Base-by-base conservation (phyloP, 2,113 vertebrate genomes). In the Pungitius pungitius region DNA sequence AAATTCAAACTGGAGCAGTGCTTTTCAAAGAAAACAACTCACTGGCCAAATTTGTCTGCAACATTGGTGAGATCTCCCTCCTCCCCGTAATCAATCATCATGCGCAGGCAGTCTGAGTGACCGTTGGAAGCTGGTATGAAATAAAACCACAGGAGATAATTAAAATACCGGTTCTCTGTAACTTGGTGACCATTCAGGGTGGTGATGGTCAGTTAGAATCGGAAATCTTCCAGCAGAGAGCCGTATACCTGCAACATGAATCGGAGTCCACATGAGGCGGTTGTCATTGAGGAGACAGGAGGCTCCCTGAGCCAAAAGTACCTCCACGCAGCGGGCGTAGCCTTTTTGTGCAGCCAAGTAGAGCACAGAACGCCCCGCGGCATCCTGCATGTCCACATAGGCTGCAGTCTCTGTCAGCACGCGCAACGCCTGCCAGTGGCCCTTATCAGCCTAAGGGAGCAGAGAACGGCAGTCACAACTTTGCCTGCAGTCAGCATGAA, bases 401-500 rank as follows among this genome's bases (percentile, higher is more conserved):
- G 97, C 96, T 40, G 98, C 94, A 5, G 96, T 98, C 89, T 98
- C 97, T 0, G 96, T 96, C 81, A 99, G 95, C 17, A 97, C 95
- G 82, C 95, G 95, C 72, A 99, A 94, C 40, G 97, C 97, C 92
- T 98, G 96, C 95, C 95, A 96, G 94, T 99, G 97, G 91, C 97
- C 96, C 3, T 96, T 95, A 85, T 96, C 98, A 89, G 97, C 97
- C 97, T 99, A 75, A 14, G 33, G 43, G 61, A 55, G 61, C 24
- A 71, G 51, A 75, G 40, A 3, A 55, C 39, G 15, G 17, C 33
- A 8, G 62, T 58, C 68, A 86, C 24, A 52, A 42, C 43, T 60
- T 52, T 60, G 47, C 8, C 63, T 64, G 15, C 3, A 26, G 5
- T 65, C 5, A 27, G 47, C 18, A 73, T 39, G 10, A 68, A 56